These are phyloP conservation scores for Enteromius argenteus DNA, from an alignment of 2,797 vertebrate genomes.

Conservation along the genomic window DNA sequence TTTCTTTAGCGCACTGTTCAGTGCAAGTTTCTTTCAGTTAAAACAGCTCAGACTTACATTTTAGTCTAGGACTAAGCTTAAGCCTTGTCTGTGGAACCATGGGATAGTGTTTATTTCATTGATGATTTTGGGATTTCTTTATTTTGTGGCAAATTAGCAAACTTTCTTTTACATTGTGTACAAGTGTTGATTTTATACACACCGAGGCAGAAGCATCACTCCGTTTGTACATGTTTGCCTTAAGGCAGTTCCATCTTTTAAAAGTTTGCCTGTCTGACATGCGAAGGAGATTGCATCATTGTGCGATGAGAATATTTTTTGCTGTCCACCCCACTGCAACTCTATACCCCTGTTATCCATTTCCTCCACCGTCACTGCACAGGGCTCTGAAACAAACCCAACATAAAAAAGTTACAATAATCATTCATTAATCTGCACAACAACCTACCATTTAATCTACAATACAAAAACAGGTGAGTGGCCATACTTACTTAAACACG, in stretches of 20 bases:
- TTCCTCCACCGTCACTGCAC: slow-evolving; percentile 32
- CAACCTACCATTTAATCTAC: not conserved
- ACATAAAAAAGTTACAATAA: not conserved
- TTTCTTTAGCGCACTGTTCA: too few species aligned
- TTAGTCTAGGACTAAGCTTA: too few species aligned
- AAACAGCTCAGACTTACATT: too few species aligned
- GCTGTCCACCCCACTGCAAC: fast-evolving
- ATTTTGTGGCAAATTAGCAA: too few species aligned
- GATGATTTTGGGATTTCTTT: too few species aligned
- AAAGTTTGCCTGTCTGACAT: fast-evolving
- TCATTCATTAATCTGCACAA: not conserved
- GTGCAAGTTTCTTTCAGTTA: too few species aligned
- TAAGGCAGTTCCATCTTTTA: fast-evolving
- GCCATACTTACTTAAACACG: slow-evolving; percentile 64
- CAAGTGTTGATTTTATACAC: slow-evolving; percentile 15
- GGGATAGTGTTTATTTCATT: too few species aligned
- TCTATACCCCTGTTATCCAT: slow-evolving; percentile 33
- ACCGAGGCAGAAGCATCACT: slow-evolving; percentile 50
- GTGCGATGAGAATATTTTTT: slow-evolving; percentile 22
- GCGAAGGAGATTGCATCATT: fast-evolving
- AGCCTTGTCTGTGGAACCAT: too few species aligned
- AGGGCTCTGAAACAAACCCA: slow-evolving; percentile 62
- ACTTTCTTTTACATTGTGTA: not conserved
- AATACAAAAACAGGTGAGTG: too few species aligned
- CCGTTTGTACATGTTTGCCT: slow-evolving; percentile 50